Evolutionary conservation across 2,888 invertebrate genomes (phyloP), one percentile per base, ranked within the genome.

Genomic region (Onthophagus sagittarius): DNA sequence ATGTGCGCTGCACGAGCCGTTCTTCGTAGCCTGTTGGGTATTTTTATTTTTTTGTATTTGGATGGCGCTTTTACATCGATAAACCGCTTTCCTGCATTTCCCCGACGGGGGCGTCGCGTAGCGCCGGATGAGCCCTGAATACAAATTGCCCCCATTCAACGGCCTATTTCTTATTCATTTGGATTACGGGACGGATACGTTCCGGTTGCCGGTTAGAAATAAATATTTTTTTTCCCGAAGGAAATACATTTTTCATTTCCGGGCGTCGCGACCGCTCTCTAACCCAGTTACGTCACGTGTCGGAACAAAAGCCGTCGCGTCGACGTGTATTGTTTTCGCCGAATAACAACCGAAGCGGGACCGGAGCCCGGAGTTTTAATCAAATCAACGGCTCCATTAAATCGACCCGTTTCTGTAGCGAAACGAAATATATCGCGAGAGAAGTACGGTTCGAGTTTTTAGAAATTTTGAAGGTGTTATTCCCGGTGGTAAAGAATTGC

Each of bases 81-180:
- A 53, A 53, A 53, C 39, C 39, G 39, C 39, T 53, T 53, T 53
- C 39, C 39, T 53, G 39, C 39, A 7, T 53, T 53, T 23, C 23
- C 23, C 23, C 23, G 23, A 64, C 64, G 64, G 9, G 15, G 31
- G 31, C 31, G 67, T 31, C 67, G 67, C 31, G 32, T 7, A 67
- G 32, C 32, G 67, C 31, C 23, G 6, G 32, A 23, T 77, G 77
- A 75, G 77, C 75, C 75, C 76, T 76, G 77, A 76, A 76, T 76
- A 73, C 73, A 76, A 77, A 78, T 77, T 75, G 77, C 67, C 32
- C n/a, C 32, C 32, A 67, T 23, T 23, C 67, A 67, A 67, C 15
- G 31, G 67, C 67, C 31, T 67, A 67, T 67, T 67, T 67, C 67
- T 67, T 67, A 67, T 67, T 67, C 67, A 67, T 67, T 67, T 67